phyloP scores from a whole-genome alignment of 2,888 invertebrate species.

The Stenodera caucasica region DNA sequence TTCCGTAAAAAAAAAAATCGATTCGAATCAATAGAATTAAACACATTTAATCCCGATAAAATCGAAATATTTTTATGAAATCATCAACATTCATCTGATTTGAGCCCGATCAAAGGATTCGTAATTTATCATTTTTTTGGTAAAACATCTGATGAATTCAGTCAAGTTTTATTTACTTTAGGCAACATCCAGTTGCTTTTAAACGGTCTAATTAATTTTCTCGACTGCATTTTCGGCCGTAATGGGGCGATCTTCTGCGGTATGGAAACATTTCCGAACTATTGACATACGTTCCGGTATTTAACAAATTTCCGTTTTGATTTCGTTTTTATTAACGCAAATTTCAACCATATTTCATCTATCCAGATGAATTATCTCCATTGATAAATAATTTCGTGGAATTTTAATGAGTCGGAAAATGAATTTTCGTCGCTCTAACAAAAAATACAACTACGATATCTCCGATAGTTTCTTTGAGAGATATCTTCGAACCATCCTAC shows the following conservation, averaged over 20 bases:
- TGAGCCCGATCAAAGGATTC: too few species aligned
- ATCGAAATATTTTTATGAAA: conserved; percentile 2
- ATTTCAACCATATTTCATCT: too few species aligned
- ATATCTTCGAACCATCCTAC: neutral
- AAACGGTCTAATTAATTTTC: conserved; percentile 7
- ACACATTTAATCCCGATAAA: too few species aligned
- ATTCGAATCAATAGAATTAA: neutral
- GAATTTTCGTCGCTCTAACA: neutral
- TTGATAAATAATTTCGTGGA: too few species aligned
- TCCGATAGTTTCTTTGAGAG: neutral
- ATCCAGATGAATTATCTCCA: too few species aligned
- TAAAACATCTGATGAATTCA: neutral
- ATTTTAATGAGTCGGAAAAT: too few species aligned
- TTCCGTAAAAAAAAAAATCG: neutral
- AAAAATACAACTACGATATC: too few species aligned
- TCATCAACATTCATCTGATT: too few species aligned
- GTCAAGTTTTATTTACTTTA: neutral
- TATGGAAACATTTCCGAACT: conserved; percentile 5
- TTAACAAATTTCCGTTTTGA: conserved; percentile 6
- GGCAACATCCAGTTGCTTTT: neutral
- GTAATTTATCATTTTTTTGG: too few species aligned
- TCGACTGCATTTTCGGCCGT: conserved; percentile 2
- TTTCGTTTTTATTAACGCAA: conserved; percentile 13
- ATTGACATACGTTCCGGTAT: conserved; percentile 8
- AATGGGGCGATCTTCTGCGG: conserved; percentile 1